Evolutionary conservation across 2,888 invertebrate genomes (phyloP), one percentile per base, ranked within the genome.

Genomic region (Mythimna pallens): DNA sequence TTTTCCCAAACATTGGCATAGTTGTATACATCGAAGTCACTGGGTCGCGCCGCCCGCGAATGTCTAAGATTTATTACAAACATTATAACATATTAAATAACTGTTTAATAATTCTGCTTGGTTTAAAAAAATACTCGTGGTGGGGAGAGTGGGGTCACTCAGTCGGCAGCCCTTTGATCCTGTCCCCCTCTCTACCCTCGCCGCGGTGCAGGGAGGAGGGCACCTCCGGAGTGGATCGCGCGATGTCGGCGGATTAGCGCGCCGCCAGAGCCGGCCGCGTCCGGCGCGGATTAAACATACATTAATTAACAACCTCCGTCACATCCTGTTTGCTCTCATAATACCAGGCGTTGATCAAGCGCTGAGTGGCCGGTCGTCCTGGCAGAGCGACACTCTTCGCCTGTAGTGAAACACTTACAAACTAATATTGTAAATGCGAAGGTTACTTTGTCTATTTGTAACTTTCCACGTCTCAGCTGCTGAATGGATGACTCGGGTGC

Each of bases 111-210:
- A 67, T 65, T 73, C 67, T 54, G 58, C 54, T 61, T 61, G 52
- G 36, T 59, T 70, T 66, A 59, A 70, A 78, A n/a, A 78, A 74
- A 50, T 40, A 8, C 14, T 78, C 52, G 43, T 68, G 22, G 64
- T 12, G n/a, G 66, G 14, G 47, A 68, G 52, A 50, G 34, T 20
- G 61, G 22, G 22, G 59, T 40, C 3, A 57, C 30, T 43, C 10
- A 30, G 50, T n/a, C n/a, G 50, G 67, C 61, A 62, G 65, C 67
- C 64, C 70, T 79, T 78, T 78, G 79, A 79, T 70, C 73, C 54
- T 20, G 22, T 22, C 30, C 58, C 22, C 17, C 25, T 20, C 2
- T 17, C 22, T 1, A 6, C 54, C 9, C 69, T 65, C 61, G 43
- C 55, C 25, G 7, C 12, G 34, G 17, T 10, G 4, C 36, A 20